Percentiles rank a stretch among this genome's conserved stretches.
Conservation (phyloP, 2,888 invertebrate genomes). For the Cephus sareptanus region DNA sequence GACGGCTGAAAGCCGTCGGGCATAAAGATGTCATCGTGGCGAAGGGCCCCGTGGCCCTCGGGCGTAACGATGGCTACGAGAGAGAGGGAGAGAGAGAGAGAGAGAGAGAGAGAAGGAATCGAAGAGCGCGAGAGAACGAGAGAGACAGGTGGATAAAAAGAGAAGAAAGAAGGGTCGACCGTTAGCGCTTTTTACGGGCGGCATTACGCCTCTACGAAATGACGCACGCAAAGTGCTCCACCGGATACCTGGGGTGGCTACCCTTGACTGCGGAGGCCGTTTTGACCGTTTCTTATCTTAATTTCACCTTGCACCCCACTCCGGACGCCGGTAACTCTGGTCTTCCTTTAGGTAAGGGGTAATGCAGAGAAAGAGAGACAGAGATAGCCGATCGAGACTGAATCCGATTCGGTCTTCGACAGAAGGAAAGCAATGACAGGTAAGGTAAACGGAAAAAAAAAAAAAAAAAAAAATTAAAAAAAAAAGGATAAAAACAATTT, state of each 20-base stretch:
- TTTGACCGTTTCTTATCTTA: constrained; percentile 1
- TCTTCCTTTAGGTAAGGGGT: constrained; percentile 17
- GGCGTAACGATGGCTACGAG: not conserved
- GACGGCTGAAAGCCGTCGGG: constrained; percentile 5
- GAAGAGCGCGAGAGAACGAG: constrained; percentile 9
- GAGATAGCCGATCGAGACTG: not conserved
- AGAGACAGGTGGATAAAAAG: constrained; percentile 15
- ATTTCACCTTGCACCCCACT: not conserved
- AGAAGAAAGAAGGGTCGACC: constrained; percentile 32
- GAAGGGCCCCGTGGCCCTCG: constrained; percentile 1
- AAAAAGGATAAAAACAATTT: not conserved
- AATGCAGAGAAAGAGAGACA: constrained; percentile 22
- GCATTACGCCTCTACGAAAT: constrained; percentile 56
- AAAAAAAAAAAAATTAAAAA: not conserved
- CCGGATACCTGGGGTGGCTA: not conserved
- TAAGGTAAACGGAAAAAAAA: constrained; percentile 8
- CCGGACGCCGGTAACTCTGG: not conserved
- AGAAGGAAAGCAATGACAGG: not conserved
- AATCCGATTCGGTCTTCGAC: not conserved
- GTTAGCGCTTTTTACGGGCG: constrained; percentile 53
- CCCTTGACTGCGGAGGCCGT: not conserved
- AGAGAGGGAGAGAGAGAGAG: not conserved
- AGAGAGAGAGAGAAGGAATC: not conserved
- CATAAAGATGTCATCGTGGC: constrained; percentile 7
- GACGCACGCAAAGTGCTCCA: constrained; percentile 53